These are phyloP conservation scores for Simalia tracyae DNA, from an alignment of 2,797 vertebrate species.

Conservation along the genomic window DNA sequence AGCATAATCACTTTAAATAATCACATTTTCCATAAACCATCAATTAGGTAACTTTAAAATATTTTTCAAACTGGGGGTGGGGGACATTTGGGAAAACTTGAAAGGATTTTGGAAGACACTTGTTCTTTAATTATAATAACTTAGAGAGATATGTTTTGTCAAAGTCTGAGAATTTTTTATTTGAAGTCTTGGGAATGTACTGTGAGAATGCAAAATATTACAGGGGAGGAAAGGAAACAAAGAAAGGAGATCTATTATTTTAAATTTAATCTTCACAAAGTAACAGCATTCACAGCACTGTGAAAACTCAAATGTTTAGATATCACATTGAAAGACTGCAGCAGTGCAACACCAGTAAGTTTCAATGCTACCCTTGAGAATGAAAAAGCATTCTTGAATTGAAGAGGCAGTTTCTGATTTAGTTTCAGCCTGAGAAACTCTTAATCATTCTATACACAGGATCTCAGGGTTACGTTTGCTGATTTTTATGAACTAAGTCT, in stretches of 20 bases:
- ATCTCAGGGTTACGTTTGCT: conserved; percentile 3
- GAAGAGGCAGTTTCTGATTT: conserved; percentile 38
- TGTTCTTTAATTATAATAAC: neutral
- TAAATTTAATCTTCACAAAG: conserved; percentile 29
- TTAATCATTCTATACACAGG: neutral
- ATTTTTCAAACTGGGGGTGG: neutral
- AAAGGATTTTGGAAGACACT: neutral
- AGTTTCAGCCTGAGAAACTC: conserved; percentile 25
- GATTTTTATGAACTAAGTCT: conserved; percentile 26
- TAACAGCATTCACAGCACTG: neutral
- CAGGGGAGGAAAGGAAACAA: neutral
- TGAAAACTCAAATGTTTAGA: conserved; percentile 34
- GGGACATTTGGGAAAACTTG: neutral
- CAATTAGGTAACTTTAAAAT: neutral
- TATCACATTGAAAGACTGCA: conserved; percentile 34
- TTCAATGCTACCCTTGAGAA: conserved; percentile 30
- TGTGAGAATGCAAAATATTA: neutral
- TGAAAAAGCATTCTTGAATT: conserved; percentile 26
- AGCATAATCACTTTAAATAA: neutral
- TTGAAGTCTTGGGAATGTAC: neutral
- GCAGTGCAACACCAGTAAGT: conserved; percentile 10
- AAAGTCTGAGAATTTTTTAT: neutral
- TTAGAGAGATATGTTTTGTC: neutral
- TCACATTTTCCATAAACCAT: neutral
- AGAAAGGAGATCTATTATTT: neutral